Percentiles rank a stretch among this genome's conserved stretches.
Evolutionary conservation across 37 sponge, comb jelly and placozoan species (phyloP).

Genomic region (Diacarnus erythraeanus): DNA sequence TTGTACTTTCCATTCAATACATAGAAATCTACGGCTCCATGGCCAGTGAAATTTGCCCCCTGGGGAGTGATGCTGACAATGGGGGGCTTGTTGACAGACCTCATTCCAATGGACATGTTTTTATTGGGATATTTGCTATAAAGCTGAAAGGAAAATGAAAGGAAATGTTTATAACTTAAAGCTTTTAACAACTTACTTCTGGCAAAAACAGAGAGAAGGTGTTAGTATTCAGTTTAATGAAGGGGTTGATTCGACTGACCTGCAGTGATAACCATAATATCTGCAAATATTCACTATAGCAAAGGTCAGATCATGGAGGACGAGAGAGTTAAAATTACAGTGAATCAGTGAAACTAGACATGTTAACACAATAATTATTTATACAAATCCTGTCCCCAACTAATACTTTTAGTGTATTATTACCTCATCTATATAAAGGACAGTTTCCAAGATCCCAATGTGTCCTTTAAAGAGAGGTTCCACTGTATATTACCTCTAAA

Average conservation of each 20-base stretch:
- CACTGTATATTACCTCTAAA: too few species aligned
- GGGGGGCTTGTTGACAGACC: neutral
- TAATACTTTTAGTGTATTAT: too few species aligned
- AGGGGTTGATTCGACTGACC: neutral
- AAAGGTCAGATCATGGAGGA: too few species aligned
- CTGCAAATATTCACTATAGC: too few species aligned
- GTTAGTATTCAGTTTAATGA: neutral
- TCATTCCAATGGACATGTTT: neutral
- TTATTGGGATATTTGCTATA: neutral
- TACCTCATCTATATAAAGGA: too few species aligned
- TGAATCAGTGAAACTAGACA: too few species aligned
- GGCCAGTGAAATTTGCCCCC: neutral
- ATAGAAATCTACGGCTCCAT: neutral
- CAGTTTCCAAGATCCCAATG: too few species aligned
- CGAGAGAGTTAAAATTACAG: too few species aligned
- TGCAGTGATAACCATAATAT: too few species aligned
- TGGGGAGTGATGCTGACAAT: neutral
- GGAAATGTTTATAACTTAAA: neutral
- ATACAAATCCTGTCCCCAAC: too few species aligned
- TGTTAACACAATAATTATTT: too few species aligned
- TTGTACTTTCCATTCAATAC: neutral
- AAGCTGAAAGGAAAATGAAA: neutral
- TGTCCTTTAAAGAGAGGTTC: too few species aligned
- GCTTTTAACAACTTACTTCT: neutral
- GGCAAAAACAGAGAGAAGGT: neutral